These are phyloP conservation scores for Donacobius atricapilla DNA, from an alignment of 2,113 vertebrate genomes.

Conservation along the genomic window DNA sequence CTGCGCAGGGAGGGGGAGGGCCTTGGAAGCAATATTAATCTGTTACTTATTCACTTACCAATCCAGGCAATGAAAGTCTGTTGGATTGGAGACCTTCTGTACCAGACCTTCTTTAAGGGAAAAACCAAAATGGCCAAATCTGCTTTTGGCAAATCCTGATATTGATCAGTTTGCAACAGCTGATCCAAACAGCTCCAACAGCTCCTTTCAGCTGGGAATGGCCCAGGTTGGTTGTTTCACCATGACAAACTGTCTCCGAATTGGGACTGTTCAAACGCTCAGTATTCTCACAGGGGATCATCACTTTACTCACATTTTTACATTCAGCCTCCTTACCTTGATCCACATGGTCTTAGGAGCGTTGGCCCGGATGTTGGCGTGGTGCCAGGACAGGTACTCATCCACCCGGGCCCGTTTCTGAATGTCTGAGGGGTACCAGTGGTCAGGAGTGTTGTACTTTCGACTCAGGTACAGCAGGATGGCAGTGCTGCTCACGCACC, in stretches of 20 bases:
- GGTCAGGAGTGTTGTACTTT: slow-evolving; percentile 77
- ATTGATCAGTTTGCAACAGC: background rate
- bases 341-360: slow-evolving; percentile 77
- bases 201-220: background rate
- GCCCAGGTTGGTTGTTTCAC: background rate
- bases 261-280: background rate
- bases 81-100: background rate
- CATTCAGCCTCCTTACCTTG: slow-evolving; percentile 35
- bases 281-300: background rate
- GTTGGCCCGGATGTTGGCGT: slow-evolving; percentile 62
- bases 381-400: slow-evolving; percentile 85
- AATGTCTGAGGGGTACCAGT: slow-evolving; percentile 83
- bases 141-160: background rate
- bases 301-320: background rate
- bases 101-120: background rate
- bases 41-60: background rate
- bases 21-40: background rate
- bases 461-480: slow-evolving; percentile 78
- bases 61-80: background rate
- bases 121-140: background rate
- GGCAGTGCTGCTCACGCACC: slow-evolving; percentile 61
- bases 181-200: no score
- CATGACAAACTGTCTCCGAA: background rate
- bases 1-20: background rate
- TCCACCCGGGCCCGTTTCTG: slow-evolving; percentile 72